Evolutionary conservation across 2,888 invertebrate species (phyloP).

Genomic region (Trachelus iudaicus): DNA sequence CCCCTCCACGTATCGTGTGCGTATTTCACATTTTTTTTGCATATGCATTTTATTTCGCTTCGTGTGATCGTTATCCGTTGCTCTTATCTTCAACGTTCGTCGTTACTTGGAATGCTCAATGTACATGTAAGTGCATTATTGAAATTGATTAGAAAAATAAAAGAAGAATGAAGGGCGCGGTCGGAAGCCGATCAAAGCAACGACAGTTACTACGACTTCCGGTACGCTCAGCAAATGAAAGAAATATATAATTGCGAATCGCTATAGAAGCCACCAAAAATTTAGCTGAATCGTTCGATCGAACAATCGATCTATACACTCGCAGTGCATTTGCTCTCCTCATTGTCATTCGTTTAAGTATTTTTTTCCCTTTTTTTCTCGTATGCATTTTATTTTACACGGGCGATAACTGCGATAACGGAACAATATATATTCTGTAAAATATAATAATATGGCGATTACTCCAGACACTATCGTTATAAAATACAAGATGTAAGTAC

Average conservation of each 20-base stretch:
- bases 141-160: not conserved
- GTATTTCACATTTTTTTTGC: constrained; percentile 11
- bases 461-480: constrained; percentile 28
- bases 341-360: constrained; percentile 20
- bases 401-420: constrained; percentile 52
- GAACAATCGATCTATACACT: not conserved
- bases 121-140: not conserved
- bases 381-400: constrained; percentile 38
- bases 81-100: constrained; percentile 7
- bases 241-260: not conserved
- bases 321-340: too few relatives aligned
- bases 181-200: not conserved
- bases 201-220: not conserved
- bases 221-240: not conserved
- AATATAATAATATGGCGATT: constrained; percentile 58
- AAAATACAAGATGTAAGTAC: constrained; percentile 63
- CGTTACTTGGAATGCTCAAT: constrained; percentile 50
- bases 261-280: constrained; percentile 9
- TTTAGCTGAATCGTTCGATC: constrained; percentile 6
- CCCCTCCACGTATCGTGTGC: not conserved
- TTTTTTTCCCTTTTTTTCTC: constrained; percentile 22
- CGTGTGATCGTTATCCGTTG: not conserved
- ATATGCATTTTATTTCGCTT: not conserved
- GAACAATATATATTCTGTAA: constrained; percentile 59
- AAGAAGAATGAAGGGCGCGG: not conserved